Conservation (phyloP, 2,797 vertebrate genomes). For the Borostomias antarcticus region DNA sequence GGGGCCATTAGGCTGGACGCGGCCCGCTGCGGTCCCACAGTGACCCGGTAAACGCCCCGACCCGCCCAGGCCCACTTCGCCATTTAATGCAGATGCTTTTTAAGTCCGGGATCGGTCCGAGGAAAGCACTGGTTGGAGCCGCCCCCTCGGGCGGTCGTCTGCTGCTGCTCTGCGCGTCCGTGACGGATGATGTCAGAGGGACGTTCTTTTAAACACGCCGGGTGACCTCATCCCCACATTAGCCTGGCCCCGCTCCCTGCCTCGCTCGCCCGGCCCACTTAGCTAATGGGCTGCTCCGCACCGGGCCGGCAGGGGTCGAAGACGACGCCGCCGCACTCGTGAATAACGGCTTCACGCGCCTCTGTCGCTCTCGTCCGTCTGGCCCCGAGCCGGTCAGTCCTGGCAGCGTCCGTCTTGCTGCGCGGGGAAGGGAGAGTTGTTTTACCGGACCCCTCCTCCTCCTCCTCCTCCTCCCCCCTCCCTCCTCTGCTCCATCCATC, state of each 20-base stretch:
- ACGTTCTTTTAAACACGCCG: slow-evolving; percentile 4
- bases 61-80: too few relatives aligned
- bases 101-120: too few relatives aligned
- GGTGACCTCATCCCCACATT: neutral
- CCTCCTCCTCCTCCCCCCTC: neutral
- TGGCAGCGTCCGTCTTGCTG: slow-evolving; percentile 14
- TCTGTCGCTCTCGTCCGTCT: slow-evolving; percentile 29
- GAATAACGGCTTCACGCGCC: slow-evolving; percentile 25
- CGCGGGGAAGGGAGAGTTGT: neutral
- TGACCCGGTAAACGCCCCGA: too few relatives aligned
- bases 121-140: neutral
- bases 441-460: slow-evolving; percentile 25
- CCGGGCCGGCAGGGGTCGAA: neutral
- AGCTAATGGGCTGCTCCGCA: slow-evolving; percentile 38
- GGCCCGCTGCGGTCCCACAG: too few relatives aligned
- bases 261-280: slow-evolving; percentile 32
- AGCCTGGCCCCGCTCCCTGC: neutral
- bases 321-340: slow-evolving; percentile 6
- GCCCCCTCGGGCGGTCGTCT: neutral
- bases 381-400: neutral
- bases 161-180: neutral
- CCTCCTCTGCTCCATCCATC: neutral
- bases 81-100: too few relatives aligned
- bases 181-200: slow-evolving; percentile 27
- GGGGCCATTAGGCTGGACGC: too few relatives aligned